Base-by-base conservation (phyloP, 2,113 vertebrate genomes). In the human (Homo sapiens) region DNA sequence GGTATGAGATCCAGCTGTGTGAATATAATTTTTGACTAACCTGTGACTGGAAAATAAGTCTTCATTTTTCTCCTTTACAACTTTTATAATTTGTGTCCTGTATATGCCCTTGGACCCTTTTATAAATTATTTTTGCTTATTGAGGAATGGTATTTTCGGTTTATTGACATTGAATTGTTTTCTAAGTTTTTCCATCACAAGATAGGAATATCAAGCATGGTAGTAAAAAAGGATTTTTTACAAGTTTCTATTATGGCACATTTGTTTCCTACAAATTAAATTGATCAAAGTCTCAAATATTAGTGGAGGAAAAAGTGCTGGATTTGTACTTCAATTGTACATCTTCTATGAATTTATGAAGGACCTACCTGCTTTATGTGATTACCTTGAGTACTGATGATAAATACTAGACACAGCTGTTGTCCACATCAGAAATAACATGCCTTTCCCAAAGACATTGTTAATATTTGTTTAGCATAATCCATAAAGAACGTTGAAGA, bases 21-120 rank as follows among this genome's bases (percentile, higher is more conserved):
- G 97, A 96, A 93, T 93, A 97, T 98, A 87, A 96, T 97, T 97
- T 97, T 97, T 96, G 79, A 95, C 94, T 98, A 97, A 98, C 86
- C 97, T 94, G 97, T 98, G 97, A 98, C 98, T 98, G 98, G 99
- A 98, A 99, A 98, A 98, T 97, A 98, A 99, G 98, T 99, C 99
- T 99, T 99, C 98, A 98, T 98, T 99, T 98, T 99, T 99, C 99
- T 99, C 98, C 98, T 98, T 85, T 96, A 98, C 81, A 79, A 96
- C 96, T 97, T 98, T 97, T 98, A 91, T 98, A 96, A 98, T 92
- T 92, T 98, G 90, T 97, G 88, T 95, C 96, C 86, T 97, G 8
- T 95, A 75, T 97, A 92, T 98, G 94, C 98, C 98, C 98, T 99
- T 98, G 98, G 98, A 98, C 98, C 98, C 97, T 97, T 98, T 96